Evolutionary conservation across 2,113 vertebrate genomes (phyloP).

Genomic region (Embiotoca jacksoni): DNA sequence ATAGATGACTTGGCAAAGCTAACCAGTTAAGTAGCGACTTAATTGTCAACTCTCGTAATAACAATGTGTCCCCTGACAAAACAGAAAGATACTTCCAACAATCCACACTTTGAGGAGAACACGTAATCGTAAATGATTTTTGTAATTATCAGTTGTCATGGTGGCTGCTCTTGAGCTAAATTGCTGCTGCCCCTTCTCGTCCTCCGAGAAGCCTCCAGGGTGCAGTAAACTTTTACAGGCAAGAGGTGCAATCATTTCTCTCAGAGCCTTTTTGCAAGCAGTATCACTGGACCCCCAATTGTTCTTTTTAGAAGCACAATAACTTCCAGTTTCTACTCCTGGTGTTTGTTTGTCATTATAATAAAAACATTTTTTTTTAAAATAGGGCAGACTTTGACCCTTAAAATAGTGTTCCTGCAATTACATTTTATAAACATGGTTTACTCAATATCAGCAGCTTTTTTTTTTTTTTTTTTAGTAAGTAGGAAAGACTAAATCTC

Average conservation of each 20-base stretch:
- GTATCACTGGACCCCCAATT: neutral
- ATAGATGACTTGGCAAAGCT: conserved; percentile 1
- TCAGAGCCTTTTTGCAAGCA: conserved; percentile 34
- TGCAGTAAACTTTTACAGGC: conserved; percentile 39
- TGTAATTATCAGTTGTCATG: conserved; percentile 61
- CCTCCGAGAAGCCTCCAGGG: conserved; percentile 47
- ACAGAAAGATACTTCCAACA: conserved; percentile 1
- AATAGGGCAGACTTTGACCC: neutral
- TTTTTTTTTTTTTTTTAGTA: neutral
- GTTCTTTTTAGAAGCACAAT: conserved; percentile 8
- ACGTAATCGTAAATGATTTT: conserved; percentile 39
- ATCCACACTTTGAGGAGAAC: conserved; percentile 24
- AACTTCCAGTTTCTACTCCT: conserved; percentile 14
- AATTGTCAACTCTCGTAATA: conserved; percentile 21
- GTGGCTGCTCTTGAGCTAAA: conserved; percentile 59
- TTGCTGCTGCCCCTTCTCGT: conserved; percentile 52
- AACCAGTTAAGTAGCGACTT: conserved; percentile 24
- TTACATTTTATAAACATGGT: neutral
- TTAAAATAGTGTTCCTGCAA: neutral
- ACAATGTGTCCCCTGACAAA: conserved; percentile 11
- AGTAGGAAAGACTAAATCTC: neutral
- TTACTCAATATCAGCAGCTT: neutral
- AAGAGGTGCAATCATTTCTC: conserved; percentile 48
- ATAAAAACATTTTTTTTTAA: no score
- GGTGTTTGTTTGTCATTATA: neutral